These are phyloP conservation scores for Drosophila rufa DNA, from an alignment of 1,140 invertebrate genomes.

Conservation along the genomic window DNA sequence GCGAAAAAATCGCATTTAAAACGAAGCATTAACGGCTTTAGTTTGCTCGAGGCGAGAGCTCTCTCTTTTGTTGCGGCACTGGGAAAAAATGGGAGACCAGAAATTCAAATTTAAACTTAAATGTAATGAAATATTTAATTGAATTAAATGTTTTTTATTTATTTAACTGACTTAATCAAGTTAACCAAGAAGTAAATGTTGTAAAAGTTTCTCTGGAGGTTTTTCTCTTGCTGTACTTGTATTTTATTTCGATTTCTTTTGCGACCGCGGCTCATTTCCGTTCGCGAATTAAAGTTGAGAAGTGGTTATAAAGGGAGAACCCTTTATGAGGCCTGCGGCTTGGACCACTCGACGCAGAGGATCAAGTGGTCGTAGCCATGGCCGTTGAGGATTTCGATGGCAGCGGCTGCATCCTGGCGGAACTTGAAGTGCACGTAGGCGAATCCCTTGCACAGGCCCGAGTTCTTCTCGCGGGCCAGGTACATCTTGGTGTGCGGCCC, in stretches of 20 bases:
- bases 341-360: slow-evolving; percentile 99
- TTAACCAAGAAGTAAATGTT: too few species aligned
- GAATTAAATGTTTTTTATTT: neutral
- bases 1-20: slow-evolving; percentile 60
- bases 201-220: neutral
- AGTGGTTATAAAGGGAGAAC: neutral
- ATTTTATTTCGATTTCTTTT: slow-evolving; percentile 36
- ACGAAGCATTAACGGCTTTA: slow-evolving; percentile 55
- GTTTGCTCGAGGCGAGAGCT: slow-evolving; percentile 6
- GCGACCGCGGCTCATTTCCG: slow-evolving; percentile 24
- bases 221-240: neutral
- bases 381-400: slow-evolving; percentile 95
- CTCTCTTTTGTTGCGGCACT: neutral
- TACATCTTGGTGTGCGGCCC: slow-evolving; percentile 90
- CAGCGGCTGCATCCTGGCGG: slow-evolving; percentile 95
- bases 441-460: slow-evolving; percentile 95
- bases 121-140: too few species aligned
- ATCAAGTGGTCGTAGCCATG: slow-evolving; percentile 99
- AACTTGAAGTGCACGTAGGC: slow-evolving; percentile 98
- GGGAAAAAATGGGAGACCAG: neutral
- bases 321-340: slow-evolving; percentile 87
- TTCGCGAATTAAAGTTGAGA: slow-evolving; percentile 1
- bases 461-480: slow-evolving; percentile 94
- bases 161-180: too few species aligned
- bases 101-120: too few species aligned